These are phyloP conservation scores for Bombus turneri DNA, from an alignment of 1,140 invertebrate genomes.

Conservation along the genomic window DNA sequence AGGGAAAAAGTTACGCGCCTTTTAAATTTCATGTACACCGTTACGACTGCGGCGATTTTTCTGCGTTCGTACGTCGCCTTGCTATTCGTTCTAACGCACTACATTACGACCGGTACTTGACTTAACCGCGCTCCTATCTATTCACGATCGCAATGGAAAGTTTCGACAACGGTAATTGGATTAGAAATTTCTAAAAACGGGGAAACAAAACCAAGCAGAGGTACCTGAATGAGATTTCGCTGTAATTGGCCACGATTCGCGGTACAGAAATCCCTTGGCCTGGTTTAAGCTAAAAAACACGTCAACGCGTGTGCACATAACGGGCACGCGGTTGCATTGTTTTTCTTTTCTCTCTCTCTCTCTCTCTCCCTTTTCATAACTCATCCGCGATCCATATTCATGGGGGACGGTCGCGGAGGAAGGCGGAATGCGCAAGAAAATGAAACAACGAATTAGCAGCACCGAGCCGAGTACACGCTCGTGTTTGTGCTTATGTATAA, in stretches of 20 bases:
- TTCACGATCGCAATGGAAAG: slow-evolving; percentile 20
- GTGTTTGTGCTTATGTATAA: neutral
- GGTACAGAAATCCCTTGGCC: slow-evolving; percentile 22
- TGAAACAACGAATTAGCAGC: slow-evolving; percentile 45
- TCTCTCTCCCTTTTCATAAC: slow-evolving; percentile 20
- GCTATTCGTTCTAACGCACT: too few relatives aligned
- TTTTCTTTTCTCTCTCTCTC: neutral
- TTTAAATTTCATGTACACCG: neutral
- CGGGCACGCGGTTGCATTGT: slow-evolving; percentile 4
- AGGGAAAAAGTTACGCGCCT: neutral
- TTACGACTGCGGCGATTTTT: too few relatives aligned
- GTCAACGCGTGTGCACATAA: slow-evolving; percentile 12
- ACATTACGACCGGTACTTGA: neutral
- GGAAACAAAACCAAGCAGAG: neutral
- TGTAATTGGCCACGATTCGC: slow-evolving; percentile 35
- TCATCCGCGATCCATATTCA: slow-evolving; percentile 49
- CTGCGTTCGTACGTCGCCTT: neutral
- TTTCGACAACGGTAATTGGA: slow-evolving; percentile 30
- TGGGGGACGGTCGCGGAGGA: neutral
- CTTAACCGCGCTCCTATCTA: neutral
- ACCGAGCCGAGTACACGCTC: neutral
- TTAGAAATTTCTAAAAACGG: neutral
- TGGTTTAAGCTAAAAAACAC: neutral
- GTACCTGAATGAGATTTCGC: neutral
- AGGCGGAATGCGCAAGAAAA: slow-evolving; percentile 30